phyloP scores from a whole-genome alignment of 2,113 vertebrate species.

The Cichladusa arquata region DNA sequence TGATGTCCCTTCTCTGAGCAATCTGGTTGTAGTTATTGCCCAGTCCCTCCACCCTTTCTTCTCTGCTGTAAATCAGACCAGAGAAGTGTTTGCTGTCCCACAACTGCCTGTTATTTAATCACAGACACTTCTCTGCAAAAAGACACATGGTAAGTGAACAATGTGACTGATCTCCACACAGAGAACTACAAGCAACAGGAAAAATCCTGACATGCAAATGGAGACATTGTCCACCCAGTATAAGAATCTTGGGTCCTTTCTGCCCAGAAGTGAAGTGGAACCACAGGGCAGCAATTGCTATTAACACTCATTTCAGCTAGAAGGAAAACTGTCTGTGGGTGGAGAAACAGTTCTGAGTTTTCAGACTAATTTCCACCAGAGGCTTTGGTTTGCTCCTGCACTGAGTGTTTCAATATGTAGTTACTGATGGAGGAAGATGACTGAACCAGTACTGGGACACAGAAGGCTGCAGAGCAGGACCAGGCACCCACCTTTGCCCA shows the following conservation, averaged over 20 bases:
- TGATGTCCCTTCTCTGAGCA: neutral
- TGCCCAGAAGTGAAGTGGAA: neutral
- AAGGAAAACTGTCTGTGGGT: neutral
- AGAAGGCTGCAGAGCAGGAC: neutral
- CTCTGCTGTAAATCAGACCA: neutral
- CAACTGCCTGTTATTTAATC: neutral
- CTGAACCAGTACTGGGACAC: neutral
- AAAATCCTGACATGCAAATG: neutral
- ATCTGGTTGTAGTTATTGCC: neutral
- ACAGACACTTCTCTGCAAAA: neutral
- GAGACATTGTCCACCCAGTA: neutral
- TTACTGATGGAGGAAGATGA: neutral
- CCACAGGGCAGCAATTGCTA: neutral
- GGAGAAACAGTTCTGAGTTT: neutral
- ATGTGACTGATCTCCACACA: fast-evolving
- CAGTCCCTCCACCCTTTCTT: neutral
- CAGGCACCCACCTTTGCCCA: neutral
- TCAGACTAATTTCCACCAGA: neutral
- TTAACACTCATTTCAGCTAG: neutral
- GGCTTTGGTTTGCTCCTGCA: neutral
- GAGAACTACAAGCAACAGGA: neutral
- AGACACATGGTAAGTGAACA: too few relatives aligned
- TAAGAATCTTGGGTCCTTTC: neutral
- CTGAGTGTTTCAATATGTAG: neutral
- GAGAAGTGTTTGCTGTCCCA: neutral